Evolutionary conservation across 2,888 invertebrate genomes (phyloP).

Genomic region (Leptura quadrifasciata): DNA sequence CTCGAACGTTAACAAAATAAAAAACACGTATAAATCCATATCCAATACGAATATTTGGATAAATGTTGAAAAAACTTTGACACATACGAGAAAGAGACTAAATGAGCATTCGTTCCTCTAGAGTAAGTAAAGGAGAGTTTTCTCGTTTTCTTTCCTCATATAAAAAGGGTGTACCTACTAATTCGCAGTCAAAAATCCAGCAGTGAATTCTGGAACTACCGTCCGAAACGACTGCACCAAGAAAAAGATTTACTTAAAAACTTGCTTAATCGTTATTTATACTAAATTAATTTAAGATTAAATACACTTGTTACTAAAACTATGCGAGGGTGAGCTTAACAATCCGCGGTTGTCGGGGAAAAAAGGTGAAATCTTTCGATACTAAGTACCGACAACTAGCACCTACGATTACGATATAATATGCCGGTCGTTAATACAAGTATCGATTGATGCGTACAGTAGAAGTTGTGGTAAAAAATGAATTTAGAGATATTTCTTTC

Average conservation of each 20-base stretch:
- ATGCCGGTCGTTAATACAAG: constrained; percentile 5
- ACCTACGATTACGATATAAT: not conserved
- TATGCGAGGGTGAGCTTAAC: constrained; percentile 72
- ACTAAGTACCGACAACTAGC: constrained; percentile 18
- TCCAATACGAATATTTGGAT: not conserved
- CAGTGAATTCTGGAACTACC: not conserved
- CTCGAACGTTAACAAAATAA: not conserved
- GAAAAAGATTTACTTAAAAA: constrained; percentile 57
- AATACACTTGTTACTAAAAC: constrained; percentile 66
- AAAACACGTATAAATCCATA: not conserved
- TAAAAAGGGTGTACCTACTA: not conserved
- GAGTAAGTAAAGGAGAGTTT: not conserved
- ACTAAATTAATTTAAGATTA: constrained; percentile 68
- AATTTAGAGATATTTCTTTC: not conserved
- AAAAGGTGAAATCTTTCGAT: constrained; percentile 49
- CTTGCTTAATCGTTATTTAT: constrained; percentile 53
- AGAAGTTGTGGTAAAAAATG: not conserved
- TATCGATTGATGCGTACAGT: constrained; percentile 3
- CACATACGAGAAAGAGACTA: not conserved
- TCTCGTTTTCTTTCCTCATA: not conserved
- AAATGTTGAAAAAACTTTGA: not conserved
- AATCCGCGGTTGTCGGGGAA: constrained; percentile 67
- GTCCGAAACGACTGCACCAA: constrained; percentile 4
- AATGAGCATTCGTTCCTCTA: not conserved
- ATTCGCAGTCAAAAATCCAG: constrained; percentile 3